Percentiles rank a stretch among this genome's conserved stretches.
Conservation (phyloP, 2,888 invertebrate species). For the Eurois occulta region DNA sequence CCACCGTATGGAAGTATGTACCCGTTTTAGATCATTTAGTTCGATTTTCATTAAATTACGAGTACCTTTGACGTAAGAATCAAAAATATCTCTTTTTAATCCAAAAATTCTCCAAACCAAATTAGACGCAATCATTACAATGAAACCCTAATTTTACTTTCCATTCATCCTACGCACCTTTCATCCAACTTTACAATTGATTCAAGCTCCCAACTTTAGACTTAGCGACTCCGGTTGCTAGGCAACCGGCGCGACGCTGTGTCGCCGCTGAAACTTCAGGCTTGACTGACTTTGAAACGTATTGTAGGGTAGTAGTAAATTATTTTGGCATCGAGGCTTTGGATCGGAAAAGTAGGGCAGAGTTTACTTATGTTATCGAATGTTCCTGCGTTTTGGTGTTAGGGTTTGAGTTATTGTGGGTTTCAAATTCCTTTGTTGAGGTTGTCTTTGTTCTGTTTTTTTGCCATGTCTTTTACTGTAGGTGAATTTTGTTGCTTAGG, state of each 20-base stretch:
- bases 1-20: not conserved
- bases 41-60: not conserved
- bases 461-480: not conserved
- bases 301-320: slow-evolving; percentile 55
- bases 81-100: not conserved
- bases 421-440: not conserved
- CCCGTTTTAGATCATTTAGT: not conserved
- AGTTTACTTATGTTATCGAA: slow-evolving; percentile 12
- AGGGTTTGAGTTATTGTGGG: not conserved
- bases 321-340: slow-evolving; percentile 40
- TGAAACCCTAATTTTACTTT: slow-evolving; percentile 14
- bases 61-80: not conserved
- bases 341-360: slow-evolving; percentile 33
- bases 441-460: not conserved
- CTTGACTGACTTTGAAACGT: slow-evolving; percentile 50
- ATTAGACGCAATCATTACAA: not conserved
- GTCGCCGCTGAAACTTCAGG: slow-evolving; percentile 53
- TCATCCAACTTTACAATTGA: slow-evolving; percentile 40
- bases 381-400: not conserved
- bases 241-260: slow-evolving; percentile 50
- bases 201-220: slow-evolving; percentile 41
- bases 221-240: slow-evolving; percentile 41
- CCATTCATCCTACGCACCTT: slow-evolving; percentile 24
- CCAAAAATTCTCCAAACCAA: slow-evolving; percentile 20
- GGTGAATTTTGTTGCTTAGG: not conserved